Base-by-base conservation (phyloP, 2,888 invertebrate genomes). In the Frankliniella fusca region DNA sequence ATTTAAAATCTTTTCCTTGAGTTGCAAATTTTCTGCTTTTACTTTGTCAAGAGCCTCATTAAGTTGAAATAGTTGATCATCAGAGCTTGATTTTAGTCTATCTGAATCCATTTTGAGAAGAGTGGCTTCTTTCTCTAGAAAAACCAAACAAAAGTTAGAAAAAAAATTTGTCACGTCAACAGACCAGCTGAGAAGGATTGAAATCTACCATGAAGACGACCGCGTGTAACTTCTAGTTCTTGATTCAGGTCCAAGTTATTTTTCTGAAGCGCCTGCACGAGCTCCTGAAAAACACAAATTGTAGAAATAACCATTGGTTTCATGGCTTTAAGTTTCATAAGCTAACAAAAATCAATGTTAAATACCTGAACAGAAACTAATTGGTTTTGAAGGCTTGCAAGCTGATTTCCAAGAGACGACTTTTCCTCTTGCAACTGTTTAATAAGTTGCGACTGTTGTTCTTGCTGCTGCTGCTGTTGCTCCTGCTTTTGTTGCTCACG, bases 321-420 rank as follows among this genome's bases (percentile, higher is more conserved):
- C 38, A 38, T 3, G 38, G 18, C 11, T 15, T 15, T 15, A 54
- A 12, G 54, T 54, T 20, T 20, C 3, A 38, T 38, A 5, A 38
- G 38, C 38, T n/a, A 38, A 5, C 38, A 38, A 38, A 3, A 38
- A 54, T 54, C 10, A 54, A 54, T 20, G 10, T 0, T 5, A 12
- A 5, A 7, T 76, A 76, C 70, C 27, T 76, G 70, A 12, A 76
- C 70, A 76, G 70, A 11, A 27, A 27, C 27, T 27, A 76, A 27
- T 27, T 76, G 70, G 27, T 76, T 76, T 27, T 76, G 70, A 10
- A 76, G 70, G 27, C 70, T 76, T 76, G 70, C 27, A 23, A 76
- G 27, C 27, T 76, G 70, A 23, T 76, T 76, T 76, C 70, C 70
- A 76, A 76, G 70, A 9, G 23, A 23, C 10, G 12, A 12, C 70